These are phyloP conservation scores for Epinephelus lanceolatus DNA, from an alignment of 2,113 vertebrate species.

Conservation along the genomic window DNA sequence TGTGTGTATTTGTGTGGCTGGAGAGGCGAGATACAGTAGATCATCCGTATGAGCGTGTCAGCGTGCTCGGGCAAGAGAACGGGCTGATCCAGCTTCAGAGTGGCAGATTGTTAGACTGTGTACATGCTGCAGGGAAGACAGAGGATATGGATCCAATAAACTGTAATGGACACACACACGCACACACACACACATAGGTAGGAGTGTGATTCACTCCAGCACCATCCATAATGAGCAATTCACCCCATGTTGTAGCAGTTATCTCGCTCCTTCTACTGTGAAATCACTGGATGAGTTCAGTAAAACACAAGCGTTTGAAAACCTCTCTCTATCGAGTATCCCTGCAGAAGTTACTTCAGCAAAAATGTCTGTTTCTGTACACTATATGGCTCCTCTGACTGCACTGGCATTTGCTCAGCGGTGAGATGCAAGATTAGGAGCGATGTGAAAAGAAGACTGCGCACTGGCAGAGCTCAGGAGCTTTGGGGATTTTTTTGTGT, in stretches of 20 bases:
- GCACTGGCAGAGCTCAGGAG: slow-evolving; percentile 35
- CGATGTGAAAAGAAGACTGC: slow-evolving; percentile 11
- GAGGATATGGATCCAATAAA: slow-evolving; percentile 44
- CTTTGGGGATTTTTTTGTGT: slow-evolving; percentile 1
- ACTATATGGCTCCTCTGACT: slow-evolving; percentile 5
- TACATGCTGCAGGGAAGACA: slow-evolving; percentile 51
- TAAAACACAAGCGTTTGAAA: slow-evolving; percentile 5
- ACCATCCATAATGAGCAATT: slow-evolving; percentile 49
- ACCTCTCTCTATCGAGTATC: not conserved
- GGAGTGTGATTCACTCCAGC: slow-evolving; percentile 26
- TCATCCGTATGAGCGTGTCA: slow-evolving; percentile 36
- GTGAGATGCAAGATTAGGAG: slow-evolving; percentile 29
- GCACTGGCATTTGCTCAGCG: slow-evolving; percentile 31
- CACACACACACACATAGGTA: slow-evolving; percentile 7
- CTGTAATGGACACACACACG: slow-evolving; percentile 13
- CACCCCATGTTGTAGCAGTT: slow-evolving; percentile 36
- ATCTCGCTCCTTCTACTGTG: slow-evolving; percentile 46
- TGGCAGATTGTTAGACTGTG: slow-evolving; percentile 58
- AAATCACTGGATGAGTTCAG: slow-evolving; percentile 50
- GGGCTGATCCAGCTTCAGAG: slow-evolving; percentile 16
- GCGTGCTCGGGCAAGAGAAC: not conserved
- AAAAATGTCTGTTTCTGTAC: not conserved
- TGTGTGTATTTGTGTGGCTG: slow-evolving; percentile 20
- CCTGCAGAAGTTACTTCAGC: slow-evolving; percentile 11
- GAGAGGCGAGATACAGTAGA: slow-evolving; percentile 11